These are phyloP conservation scores for Orycteropus afer DNA, from an alignment of 2,113 vertebrate genomes.

Conservation along the genomic window DNA sequence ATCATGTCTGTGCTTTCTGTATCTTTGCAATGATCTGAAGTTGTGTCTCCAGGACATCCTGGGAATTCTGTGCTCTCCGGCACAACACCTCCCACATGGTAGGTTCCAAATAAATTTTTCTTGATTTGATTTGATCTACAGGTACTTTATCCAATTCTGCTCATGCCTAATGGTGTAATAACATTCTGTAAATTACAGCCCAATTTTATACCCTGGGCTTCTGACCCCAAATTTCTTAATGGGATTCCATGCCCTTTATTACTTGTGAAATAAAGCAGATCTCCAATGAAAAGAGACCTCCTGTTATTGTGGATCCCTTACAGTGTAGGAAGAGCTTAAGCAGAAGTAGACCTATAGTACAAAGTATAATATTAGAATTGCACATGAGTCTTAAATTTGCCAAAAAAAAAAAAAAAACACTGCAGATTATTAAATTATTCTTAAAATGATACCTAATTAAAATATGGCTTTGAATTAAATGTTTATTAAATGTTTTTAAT, in stretches of 20 bases:
- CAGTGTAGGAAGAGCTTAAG: not conserved
- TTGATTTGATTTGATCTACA: constrained; percentile 34
- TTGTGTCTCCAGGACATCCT: not conserved
- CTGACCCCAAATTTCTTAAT: constrained; percentile 43
- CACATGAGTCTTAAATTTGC: constrained; percentile 27
- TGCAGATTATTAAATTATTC: constrained; percentile 30
- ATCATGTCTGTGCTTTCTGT: not conserved
- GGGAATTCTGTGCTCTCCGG: constrained; percentile 4
- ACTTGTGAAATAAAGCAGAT: constrained; percentile 53
- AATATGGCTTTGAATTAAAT: not conserved
- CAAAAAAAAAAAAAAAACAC: not conserved
- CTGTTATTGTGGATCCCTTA: not conserved
- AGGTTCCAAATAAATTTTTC: constrained; percentile 42
- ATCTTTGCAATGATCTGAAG: not conserved
- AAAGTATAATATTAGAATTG: constrained; percentile 22
- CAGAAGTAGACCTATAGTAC: constrained; percentile 42
- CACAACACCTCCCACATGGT: not conserved
- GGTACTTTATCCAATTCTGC: constrained; percentile 30
- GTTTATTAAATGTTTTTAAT: constrained; percentile 14
- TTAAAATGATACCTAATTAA: constrained; percentile 42
- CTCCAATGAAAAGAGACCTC: not conserved
- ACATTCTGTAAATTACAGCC: constrained; percentile 13
- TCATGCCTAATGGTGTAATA: not conserved
- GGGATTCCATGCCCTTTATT: not conserved
- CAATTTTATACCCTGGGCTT: not conserved